These are phyloP conservation scores for Cheilosia urbana DNA, from an alignment of 2,888 invertebrate genomes.

Conservation along the genomic window DNA sequence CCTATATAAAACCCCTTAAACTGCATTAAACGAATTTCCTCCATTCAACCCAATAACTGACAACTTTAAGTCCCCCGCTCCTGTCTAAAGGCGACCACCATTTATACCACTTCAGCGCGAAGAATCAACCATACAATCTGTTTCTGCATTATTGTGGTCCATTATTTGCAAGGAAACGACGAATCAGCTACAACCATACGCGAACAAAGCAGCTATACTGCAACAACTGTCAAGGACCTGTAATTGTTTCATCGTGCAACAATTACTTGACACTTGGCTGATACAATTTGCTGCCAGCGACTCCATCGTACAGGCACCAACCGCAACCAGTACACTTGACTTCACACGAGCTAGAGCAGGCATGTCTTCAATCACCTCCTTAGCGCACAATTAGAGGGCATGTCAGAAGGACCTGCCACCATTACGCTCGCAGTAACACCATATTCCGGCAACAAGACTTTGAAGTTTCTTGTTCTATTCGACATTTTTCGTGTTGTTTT, in stretches of 20 bases:
- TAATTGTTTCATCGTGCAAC: constrained; percentile 70
- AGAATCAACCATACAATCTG: not conserved
- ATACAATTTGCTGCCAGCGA: constrained; percentile 66
- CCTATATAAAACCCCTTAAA: not conserved
- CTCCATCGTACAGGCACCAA: constrained; percentile 20
- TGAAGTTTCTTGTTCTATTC: constrained; percentile 59
- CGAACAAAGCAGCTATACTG: constrained; percentile 30
- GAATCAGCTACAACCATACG: constrained; percentile 36
- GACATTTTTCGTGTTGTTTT: constrained; percentile 31
- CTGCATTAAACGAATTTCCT: too few relatives aligned
- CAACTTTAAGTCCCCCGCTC: not conserved
- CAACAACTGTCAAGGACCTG: constrained; percentile 64
- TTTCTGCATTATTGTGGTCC: constrained; percentile 29
- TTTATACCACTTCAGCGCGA: not conserved
- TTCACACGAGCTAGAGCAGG: constrained; percentile 66
- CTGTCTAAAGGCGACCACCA: not conserved
- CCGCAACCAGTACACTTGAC: constrained; percentile 62
- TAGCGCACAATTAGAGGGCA: constrained; percentile 69
- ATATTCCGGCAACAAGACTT: constrained; percentile 56
- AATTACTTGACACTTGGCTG: constrained; percentile 74
- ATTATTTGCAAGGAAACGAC: constrained; percentile 54
- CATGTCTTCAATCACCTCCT: constrained; percentile 70
- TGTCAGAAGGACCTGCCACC: constrained; percentile 65
- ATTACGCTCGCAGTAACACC: constrained; percentile 6
- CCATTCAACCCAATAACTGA: not conserved